phyloP scores from a whole-genome alignment of 2,888 invertebrate genomes.

The Peribatodes rhomboidaria region DNA sequence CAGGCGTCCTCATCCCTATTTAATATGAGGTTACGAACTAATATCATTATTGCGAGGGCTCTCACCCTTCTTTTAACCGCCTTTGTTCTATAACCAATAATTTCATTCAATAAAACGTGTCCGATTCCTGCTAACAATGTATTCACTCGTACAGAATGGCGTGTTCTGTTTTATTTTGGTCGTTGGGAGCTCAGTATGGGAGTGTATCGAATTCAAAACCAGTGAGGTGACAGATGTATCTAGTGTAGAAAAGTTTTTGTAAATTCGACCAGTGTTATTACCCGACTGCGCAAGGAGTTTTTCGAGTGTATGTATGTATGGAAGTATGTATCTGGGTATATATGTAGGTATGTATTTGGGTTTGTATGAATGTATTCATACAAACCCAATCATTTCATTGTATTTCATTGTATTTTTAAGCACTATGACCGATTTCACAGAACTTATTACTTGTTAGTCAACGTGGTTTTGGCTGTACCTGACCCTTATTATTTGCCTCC shows the following conservation, averaged over 20 bases:
- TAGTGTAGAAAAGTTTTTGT: neutral
- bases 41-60: conserved; percentile 71
- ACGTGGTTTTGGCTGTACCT: too few species aligned
- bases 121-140: conserved; percentile 47
- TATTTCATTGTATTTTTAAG: too few species aligned
- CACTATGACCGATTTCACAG: too few species aligned
- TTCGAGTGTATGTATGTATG: too few species aligned
- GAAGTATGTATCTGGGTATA: too few species aligned
- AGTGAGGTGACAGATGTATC: conserved; percentile 48
- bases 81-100: conserved; percentile 66
- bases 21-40: conserved; percentile 80
- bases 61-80: conserved; percentile 67
- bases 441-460: too few species aligned
- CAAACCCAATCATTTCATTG: too few species aligned
- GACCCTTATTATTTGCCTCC: too few species aligned
- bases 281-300: too few species aligned
- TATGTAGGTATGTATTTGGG: too few species aligned
- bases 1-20: conserved; percentile 44
- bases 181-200: conserved; percentile 20
- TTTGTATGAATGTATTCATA: too few species aligned
- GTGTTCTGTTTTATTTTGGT: conserved; percentile 22
- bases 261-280: neutral
- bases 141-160: conserved; percentile 28
- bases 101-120: conserved; percentile 62
- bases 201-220: conserved; percentile 45